phyloP scores from a whole-genome alignment of 2,113 vertebrate species.

The Ictidomys tridecemlineatus region DNA sequence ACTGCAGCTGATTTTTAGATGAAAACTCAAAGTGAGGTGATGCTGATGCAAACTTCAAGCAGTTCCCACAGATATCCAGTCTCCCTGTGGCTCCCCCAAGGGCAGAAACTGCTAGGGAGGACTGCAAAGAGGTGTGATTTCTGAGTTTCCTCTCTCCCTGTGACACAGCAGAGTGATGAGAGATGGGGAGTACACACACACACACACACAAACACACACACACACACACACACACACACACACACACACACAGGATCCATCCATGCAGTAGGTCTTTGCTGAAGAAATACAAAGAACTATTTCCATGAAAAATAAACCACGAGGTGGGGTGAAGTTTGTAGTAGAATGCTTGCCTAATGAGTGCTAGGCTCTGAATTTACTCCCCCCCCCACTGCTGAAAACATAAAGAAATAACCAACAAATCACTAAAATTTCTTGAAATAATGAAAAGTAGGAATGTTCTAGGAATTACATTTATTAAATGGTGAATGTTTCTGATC shows the following conservation, averaged over 20 bases:
- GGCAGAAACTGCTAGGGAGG: neutral
- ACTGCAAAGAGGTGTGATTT: neutral
- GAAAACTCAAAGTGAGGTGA: neutral
- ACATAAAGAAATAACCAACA: too few species aligned
- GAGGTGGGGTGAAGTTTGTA: too few species aligned
- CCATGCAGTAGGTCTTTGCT: neutral
- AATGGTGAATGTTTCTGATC: neutral
- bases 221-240: too few species aligned
- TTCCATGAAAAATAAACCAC: neutral
- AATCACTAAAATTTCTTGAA: neutral
- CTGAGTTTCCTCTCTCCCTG: too few species aligned
- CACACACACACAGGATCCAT: neutral
- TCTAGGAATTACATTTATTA: neutral
- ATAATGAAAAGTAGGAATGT: neutral
- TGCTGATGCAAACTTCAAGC: neutral
- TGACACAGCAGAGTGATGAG: neutral
- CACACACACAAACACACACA: too few species aligned
- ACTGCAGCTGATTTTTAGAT: too few species aligned
- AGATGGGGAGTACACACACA: too few species aligned
- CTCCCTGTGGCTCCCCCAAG: rapidly evolving
- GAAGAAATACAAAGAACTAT: neutral
- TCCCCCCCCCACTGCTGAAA: too few species aligned
- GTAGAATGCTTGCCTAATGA: too few species aligned
- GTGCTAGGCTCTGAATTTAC: too few species aligned
- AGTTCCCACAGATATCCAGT: neutral